A percentile compares a stretch with the other conserved stretches of the same genome.
phyloP scores from a whole-genome alignment of 2,888 invertebrate genomes.

The Ctena decussata region DNA sequence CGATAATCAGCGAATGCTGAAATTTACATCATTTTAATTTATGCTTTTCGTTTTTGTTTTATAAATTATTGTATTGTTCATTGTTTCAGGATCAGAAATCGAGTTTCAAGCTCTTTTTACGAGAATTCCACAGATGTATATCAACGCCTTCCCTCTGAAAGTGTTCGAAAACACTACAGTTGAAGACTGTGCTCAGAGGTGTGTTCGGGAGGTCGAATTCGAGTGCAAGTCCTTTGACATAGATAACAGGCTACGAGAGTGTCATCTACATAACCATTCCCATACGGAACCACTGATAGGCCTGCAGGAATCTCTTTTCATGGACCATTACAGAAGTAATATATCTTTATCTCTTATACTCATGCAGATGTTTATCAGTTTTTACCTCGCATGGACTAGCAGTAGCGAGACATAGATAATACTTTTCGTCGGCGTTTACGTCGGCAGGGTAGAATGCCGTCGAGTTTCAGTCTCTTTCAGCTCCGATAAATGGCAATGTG shows the following conservation, averaged over 20 bases:
- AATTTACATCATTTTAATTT: no score
- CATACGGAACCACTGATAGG: slow-evolving; percentile 77
- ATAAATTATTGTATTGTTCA: no score
- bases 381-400: no score
- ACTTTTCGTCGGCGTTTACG: no score
- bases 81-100: slow-evolving; percentile 29
- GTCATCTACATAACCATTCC: slow-evolving; percentile 80
- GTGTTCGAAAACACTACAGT: slow-evolving; percentile 74
- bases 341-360: no score
- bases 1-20: no score
- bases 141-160: slow-evolving; percentile 74
- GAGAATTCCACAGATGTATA: slow-evolving; percentile 74
- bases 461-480: no score
- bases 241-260: slow-evolving; percentile 75
- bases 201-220: slow-evolving; percentile 76
- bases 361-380: no score
- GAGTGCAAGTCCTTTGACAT: slow-evolving; percentile 84
- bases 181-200: slow-evolving; percentile 76
- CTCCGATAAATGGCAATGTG: no score
- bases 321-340: slow-evolving; percentile 85
- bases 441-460: no score
- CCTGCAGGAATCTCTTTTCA: slow-evolving; percentile 73
- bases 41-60: no score
- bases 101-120: slow-evolving; percentile 72
- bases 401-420: no score